A percentile compares a stretch with the other conserved stretches of the same genome.
These are phyloP conservation scores for Rhineura floridana DNA, from an alignment of 2,113 vertebrate species.

Conservation along the genomic window DNA sequence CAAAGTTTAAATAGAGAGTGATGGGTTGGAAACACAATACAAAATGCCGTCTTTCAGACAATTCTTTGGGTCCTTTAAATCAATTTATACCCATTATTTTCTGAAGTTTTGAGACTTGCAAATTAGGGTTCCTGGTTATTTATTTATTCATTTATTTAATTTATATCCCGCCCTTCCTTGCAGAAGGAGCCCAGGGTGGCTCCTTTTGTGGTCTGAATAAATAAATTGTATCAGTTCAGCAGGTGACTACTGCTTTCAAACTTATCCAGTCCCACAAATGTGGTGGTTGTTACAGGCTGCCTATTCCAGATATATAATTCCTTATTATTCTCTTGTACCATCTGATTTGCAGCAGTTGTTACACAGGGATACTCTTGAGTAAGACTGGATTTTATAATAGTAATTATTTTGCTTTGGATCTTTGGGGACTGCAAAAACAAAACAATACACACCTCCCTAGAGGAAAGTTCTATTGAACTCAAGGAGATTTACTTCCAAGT, in stretches of 20 bases:
- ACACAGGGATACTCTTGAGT: slow-evolving; percentile 9
- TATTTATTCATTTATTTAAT: too few relatives aligned
- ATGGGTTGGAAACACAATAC: neutral
- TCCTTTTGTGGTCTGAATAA: neutral
- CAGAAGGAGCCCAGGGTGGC: too few relatives aligned
- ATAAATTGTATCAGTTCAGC: neutral
- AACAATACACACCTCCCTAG: too few relatives aligned
- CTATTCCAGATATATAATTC: slow-evolving; percentile 24
- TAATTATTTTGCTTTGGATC: neutral
- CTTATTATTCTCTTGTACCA: slow-evolving; percentile 18
- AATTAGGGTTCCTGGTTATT: too few relatives aligned
- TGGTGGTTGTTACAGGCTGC: neutral
- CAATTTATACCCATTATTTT: neutral
- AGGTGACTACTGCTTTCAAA: neutral
- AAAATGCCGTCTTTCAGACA: neutral
- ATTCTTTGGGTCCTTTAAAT: neutral
- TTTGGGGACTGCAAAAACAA: neutral
- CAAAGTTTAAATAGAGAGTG: neutral
- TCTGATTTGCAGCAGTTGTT: slow-evolving; percentile 13
- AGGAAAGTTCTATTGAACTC: neutral
- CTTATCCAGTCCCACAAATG: neutral
- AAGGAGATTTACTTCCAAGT: neutral
- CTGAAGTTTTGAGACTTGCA: neutral
- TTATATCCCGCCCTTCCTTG: too few relatives aligned
- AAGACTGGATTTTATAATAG: slow-evolving; percentile 21